These are phyloP conservation scores for Pedetes capensis DNA, from an alignment of 2,113 vertebrate species.

Conservation along the genomic window DNA sequence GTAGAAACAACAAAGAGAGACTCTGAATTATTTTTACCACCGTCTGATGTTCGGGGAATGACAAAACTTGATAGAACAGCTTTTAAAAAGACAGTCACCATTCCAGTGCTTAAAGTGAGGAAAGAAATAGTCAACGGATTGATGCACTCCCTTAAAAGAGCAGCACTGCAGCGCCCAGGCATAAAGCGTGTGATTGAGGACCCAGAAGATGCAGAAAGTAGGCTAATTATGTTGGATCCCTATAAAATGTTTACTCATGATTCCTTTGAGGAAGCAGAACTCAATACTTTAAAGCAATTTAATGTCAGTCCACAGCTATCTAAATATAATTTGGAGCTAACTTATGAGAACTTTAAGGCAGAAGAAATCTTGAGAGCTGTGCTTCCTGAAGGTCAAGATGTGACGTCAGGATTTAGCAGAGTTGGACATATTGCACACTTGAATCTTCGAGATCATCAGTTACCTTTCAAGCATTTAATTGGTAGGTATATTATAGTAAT, in stretches of 20 bases:
- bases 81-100: slow-evolving; percentile 88
- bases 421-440: slow-evolving; percentile 96
- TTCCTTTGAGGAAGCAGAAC: slow-evolving; percentile 86
- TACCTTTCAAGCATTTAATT: slow-evolving; percentile 92
- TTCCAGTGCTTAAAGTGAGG: slow-evolving; percentile 91
- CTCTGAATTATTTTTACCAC: slow-evolving; percentile 86
- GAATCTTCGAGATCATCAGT: slow-evolving; percentile 96
- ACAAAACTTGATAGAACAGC: slow-evolving; percentile 89
- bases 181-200: slow-evolving; percentile 91
- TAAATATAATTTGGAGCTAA: slow-evolving; percentile 86
- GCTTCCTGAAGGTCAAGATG: slow-evolving; percentile 93
- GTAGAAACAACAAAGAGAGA: slow-evolving; percentile 64
- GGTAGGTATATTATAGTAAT: slow-evolving; percentile 84
- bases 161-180: slow-evolving; percentile 88
- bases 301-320: slow-evolving; percentile 83
- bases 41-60: slow-evolving; percentile 92
- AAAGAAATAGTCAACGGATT: slow-evolving; percentile 86
- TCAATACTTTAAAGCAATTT: slow-evolving; percentile 84
- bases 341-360: slow-evolving; percentile 93
- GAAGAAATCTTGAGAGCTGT: slow-evolving; percentile 95
- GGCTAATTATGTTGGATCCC: slow-evolving; percentile 91
- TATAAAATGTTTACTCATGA: slow-evolving; percentile 79
- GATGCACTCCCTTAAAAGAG: slow-evolving; percentile 87
- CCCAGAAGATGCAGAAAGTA: slow-evolving; percentile 80
- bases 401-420: slow-evolving; percentile 94